phyloP scores from a whole-genome alignment of 2,113 vertebrate species.

The Cynocephalus volans region DNA sequence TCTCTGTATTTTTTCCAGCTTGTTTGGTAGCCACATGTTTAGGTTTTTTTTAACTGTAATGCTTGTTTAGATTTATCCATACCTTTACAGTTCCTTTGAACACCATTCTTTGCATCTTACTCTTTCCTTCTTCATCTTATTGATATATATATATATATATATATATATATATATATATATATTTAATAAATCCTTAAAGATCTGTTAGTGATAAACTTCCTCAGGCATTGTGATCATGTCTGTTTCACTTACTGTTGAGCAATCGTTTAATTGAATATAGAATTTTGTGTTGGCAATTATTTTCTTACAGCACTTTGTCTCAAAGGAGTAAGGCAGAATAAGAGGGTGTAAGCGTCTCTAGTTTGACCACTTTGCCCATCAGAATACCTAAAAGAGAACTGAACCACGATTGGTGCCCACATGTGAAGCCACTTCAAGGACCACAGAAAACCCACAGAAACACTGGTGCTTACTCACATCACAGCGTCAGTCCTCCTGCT shows the following conservation, averaged over 20 bases:
- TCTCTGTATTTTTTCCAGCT: background rate
- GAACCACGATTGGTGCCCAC: background rate
- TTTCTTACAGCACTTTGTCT: background rate
- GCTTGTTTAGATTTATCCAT: background rate
- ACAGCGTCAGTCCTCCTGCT: fast-evolving
- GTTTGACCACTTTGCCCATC: background rate
- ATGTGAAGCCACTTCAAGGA: background rate
- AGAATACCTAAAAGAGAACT: background rate
- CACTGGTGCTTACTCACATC: background rate
- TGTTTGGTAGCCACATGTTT: background rate
- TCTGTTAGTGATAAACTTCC: background rate
- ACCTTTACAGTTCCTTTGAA: background rate
- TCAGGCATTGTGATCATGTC: background rate
- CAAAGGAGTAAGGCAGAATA: background rate
- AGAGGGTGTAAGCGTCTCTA: background rate
- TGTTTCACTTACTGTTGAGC: background rate
- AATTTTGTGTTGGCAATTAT: background rate
- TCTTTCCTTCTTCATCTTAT: background rate
- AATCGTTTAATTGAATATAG: background rate
- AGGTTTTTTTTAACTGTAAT: background rate
- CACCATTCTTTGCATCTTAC: background rate
- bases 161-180: too few relatives aligned
- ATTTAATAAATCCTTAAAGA: background rate
- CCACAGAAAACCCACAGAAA: background rate
- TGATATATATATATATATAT: background rate